Conservation (phyloP, 2,797 vertebrate genomes). For the Peromyscus melanophrys region DNA sequence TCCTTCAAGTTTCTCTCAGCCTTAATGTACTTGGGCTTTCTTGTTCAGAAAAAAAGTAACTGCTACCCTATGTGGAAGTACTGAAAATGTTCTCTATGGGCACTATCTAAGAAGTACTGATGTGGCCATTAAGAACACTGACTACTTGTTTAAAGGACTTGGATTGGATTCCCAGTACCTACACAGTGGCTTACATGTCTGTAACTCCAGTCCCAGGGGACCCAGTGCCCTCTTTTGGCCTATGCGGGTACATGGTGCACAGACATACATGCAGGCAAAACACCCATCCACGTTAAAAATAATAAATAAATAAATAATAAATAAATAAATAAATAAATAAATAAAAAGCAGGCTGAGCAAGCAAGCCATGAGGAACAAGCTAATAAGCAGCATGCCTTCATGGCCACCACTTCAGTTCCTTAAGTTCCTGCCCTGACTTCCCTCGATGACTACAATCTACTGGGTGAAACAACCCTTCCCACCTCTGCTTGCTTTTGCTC, state of each 20-base stretch:
- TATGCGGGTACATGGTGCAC: background rate
- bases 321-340: rapidly evolving
- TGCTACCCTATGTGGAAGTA: background rate
- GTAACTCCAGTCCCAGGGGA: background rate
- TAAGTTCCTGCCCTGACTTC: no score
- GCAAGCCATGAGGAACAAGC: background rate
- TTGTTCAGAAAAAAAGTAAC: constrained; percentile 16
- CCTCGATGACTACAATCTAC: background rate
- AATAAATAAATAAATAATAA: no score
- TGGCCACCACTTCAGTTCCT: background rate
- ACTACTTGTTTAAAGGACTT: background rate
- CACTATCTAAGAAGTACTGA: background rate
- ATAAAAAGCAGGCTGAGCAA: background rate
- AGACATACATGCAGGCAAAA: background rate
- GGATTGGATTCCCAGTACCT: background rate
- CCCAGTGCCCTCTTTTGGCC: background rate
- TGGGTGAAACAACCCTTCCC: no score
- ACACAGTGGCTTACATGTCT: background rate
- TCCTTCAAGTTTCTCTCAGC: constrained; percentile 1
- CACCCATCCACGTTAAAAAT: background rate
- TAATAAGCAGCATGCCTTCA: background rate
- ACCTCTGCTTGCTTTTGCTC: no score
- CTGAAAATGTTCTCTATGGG: background rate
- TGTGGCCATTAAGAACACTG: background rate
- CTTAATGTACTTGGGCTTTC: background rate